Evolutionary conservation across 1,140 invertebrate genomes (phyloP).

Genomic region (Atta cephalotes): DNA sequence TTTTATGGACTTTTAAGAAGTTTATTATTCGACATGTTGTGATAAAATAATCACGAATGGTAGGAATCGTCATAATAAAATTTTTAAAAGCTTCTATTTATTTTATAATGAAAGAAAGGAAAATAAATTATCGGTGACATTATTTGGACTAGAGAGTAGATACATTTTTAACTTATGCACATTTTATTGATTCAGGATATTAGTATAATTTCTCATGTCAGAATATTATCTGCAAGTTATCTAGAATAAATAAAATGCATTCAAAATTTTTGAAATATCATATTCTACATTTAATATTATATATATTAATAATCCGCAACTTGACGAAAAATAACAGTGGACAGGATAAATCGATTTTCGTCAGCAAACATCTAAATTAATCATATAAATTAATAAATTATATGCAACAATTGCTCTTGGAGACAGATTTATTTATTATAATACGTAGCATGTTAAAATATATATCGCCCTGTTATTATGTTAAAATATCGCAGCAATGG

Average conservation of each 20-base stretch:
- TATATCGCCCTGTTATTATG: conserved; percentile 1
- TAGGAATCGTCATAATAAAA: too few relatives aligned
- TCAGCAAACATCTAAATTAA: conserved; percentile 40
- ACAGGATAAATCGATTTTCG: background rate
- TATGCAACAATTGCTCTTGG: conserved; percentile 35
- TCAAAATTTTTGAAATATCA: too few relatives aligned
- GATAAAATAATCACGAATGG: background rate
- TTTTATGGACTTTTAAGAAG: conserved; percentile 3
- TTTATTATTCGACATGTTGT: background rate
- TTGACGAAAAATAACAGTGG: background rate
- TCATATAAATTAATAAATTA: conserved; percentile 40
- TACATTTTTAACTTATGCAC: background rate
- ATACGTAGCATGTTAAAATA: conserved; percentile 10
- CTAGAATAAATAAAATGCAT: background rate
- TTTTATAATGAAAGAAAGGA: background rate
- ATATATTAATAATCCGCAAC: conserved; percentile 27
- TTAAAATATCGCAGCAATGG: conserved; percentile 33
- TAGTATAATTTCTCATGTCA: background rate
- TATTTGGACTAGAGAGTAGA: background rate
- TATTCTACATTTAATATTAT: background rate
- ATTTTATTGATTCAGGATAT: background rate
- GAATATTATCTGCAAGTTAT: background rate
- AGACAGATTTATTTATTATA: conserved; percentile 37
- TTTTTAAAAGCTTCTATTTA: background rate
- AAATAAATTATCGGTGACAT: background rate